phyloP scores from a whole-genome alignment of 2,888 invertebrate genomes.

The Caenorhabditis sp. region DNA sequence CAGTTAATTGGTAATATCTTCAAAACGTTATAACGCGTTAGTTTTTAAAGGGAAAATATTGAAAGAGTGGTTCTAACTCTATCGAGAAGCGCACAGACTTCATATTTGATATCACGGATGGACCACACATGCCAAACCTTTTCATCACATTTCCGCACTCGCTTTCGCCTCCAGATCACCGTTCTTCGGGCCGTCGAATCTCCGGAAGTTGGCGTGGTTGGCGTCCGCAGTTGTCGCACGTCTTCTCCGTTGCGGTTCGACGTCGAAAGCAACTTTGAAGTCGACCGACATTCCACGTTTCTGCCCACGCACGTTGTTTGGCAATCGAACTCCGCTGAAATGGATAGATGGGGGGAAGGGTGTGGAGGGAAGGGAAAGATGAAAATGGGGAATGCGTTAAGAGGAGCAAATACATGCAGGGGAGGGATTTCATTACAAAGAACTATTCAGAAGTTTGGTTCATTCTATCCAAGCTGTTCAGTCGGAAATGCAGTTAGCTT shows the following conservation, averaged over 20 bases:
- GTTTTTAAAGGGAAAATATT: background rate
- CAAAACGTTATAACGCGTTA: no score
- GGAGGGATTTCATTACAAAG: background rate
- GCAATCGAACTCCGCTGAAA: slow-evolving; percentile 51
- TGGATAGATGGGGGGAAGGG: slow-evolving; percentile 4
- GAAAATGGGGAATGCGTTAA: background rate
- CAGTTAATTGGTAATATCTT: no score
- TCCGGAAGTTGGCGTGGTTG: slow-evolving; percentile 22
- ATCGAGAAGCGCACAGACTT: background rate
- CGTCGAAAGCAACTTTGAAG: slow-evolving; percentile 29
- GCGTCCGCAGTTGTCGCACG: slow-evolving; percentile 46
- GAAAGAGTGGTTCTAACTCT: background rate
- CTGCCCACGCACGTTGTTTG: slow-evolving; percentile 5
- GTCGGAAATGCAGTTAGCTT: no score
- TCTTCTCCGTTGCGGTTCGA: slow-evolving; percentile 25
- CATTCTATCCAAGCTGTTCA: no score
- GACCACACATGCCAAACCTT: slow-evolving; percentile 2
- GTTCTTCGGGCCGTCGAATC: slow-evolving; percentile 1
- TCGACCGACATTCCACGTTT: slow-evolving; percentile 54
- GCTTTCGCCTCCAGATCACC: background rate
- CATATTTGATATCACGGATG: background rate
- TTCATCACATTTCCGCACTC: background rate
- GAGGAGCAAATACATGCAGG: background rate
- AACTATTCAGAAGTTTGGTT: background rate
- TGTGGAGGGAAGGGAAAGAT: background rate